Percentiles rank a stretch among this genome's conserved stretches.
phyloP scores from a whole-genome alignment of 2,113 vertebrate species.

The Neopipo cinnamomea region DNA sequence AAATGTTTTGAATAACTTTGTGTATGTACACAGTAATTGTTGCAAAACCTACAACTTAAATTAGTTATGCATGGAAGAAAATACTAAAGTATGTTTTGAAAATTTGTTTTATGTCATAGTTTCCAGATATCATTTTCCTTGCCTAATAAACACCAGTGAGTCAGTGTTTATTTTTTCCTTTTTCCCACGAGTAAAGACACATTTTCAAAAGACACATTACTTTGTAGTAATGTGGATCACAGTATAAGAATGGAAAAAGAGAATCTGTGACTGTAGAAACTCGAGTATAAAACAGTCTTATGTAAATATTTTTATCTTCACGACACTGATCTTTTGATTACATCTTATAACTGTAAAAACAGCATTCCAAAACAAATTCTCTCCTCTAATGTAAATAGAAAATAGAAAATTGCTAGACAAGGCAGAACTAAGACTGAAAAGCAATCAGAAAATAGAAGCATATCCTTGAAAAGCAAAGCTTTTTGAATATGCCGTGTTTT shows the following conservation, averaged over 20 bases:
- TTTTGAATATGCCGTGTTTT: neutral
- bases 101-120: neutral
- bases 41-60: neutral
- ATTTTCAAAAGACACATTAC: neutral
- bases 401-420: neutral
- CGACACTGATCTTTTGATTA: neutral
- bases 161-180: neutral
- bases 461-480: neutral
- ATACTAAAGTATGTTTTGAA: neutral
- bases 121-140: constrained; percentile 5
- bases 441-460: neutral
- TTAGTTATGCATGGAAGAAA: neutral
- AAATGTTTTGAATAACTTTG: neutral
- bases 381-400: neutral
- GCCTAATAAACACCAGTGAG: neutral
- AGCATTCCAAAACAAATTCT: neutral
- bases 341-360: neutral
- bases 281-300: neutral
- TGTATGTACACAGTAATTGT: neutral
- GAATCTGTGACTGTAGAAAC: neutral
- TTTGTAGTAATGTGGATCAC: neutral
- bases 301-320: neutral
- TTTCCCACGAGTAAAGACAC: neutral
- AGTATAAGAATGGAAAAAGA: neutral
- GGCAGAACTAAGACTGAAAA: neutral